These are phyloP conservation scores for Monopis laevigella DNA, from an alignment of 2,888 invertebrate genomes.

Conservation along the genomic window DNA sequence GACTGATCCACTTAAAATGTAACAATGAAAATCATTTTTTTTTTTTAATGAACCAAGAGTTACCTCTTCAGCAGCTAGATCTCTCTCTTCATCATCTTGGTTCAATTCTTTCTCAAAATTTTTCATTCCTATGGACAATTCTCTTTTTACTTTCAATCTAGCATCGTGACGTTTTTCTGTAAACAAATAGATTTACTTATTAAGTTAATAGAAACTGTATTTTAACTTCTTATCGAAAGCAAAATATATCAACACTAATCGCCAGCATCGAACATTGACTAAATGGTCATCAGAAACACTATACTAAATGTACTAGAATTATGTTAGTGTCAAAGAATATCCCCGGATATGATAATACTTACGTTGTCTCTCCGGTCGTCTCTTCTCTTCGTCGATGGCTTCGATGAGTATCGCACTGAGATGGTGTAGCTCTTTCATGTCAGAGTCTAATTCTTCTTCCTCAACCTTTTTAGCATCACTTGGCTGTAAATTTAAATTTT, in stretches of 20 bases:
- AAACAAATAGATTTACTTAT: too few relatives aligned
- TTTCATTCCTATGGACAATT: constrained; percentile 56
- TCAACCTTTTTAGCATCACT: not conserved
- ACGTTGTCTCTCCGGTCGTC: constrained; percentile 37
- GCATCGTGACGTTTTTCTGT: constrained; percentile 42
- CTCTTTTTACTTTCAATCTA: constrained; percentile 42
- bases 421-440: constrained; percentile 36
- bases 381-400: constrained; percentile 55
- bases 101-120: constrained; percentile 56
- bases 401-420: constrained; percentile 45
- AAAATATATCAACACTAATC: too few relatives aligned
- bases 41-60: too few relatives aligned
- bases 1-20: too few relatives aligned
- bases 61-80: constrained; percentile 73
- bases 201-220: too few relatives aligned
- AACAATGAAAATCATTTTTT: too few relatives aligned
- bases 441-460: not conserved
- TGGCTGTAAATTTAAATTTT: not conserved
- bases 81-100: constrained; percentile 68
- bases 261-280: too few relatives aligned
- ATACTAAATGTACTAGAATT: too few relatives aligned
- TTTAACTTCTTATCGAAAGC: too few relatives aligned
- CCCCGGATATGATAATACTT: too few relatives aligned
- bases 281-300: too few relatives aligned
- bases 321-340: too few relatives aligned